phyloP scores from a whole-genome alignment of 2,113 vertebrate genomes.

The Myotis davidii region DNA sequence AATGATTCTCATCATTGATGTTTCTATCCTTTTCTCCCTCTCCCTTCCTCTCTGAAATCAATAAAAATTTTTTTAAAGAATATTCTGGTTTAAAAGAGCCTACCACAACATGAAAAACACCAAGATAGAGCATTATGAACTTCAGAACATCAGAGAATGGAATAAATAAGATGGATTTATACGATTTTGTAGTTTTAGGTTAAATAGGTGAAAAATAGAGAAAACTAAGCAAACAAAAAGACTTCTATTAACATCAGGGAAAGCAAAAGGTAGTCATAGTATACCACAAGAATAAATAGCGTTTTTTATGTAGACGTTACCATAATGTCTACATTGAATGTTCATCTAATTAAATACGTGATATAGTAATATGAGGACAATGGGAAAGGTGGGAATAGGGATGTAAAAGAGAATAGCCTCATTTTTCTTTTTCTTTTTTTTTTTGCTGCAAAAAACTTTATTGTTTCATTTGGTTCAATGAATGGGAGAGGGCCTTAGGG shows the following conservation, averaged over 20 bases:
- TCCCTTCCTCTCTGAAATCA: too few relatives aligned
- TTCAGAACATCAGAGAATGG: neutral
- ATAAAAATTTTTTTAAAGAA: neutral
- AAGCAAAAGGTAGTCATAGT: neutral
- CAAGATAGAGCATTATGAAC: neutral
- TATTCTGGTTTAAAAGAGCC: neutral
- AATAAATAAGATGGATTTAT: neutral
- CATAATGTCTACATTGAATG: neutral
- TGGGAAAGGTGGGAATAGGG: neutral
- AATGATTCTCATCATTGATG: too few relatives aligned
- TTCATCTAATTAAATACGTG: constrained; percentile 16
- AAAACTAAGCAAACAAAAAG: neutral
- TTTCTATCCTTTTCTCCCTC: too few relatives aligned
- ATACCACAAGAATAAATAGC: neutral
- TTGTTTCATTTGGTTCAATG: too few relatives aligned
- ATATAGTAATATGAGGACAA: neutral
- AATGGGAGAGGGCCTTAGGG: too few relatives aligned
- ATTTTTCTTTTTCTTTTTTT: neutral
- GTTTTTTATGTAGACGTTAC: constrained; percentile 31
- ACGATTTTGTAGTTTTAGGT: neutral
- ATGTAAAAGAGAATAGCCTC: neutral
- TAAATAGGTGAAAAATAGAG: constrained; percentile 30
- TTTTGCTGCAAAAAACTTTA: too few relatives aligned
- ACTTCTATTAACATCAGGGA: neutral
- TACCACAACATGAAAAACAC: neutral